These are phyloP conservation scores for Tamias sibiricus DNA, from an alignment of 2,113 vertebrate species.

Conservation along the genomic window DNA sequence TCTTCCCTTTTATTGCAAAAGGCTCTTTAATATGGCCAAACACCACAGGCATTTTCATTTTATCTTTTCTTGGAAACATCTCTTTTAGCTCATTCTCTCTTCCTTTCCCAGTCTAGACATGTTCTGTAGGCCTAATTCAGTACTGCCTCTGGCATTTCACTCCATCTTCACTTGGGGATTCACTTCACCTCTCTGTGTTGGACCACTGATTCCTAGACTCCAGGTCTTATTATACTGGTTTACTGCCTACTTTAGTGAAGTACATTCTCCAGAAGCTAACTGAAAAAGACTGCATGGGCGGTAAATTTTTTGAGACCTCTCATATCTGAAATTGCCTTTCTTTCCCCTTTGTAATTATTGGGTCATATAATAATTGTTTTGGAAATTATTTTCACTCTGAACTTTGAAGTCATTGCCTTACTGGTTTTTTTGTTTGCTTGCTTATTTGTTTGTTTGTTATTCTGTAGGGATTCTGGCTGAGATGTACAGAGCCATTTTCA, in stretches of 20 bases:
- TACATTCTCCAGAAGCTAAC: not conserved
- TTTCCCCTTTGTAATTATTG: not conserved
- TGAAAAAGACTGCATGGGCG: not conserved
- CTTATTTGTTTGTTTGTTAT: too few species aligned
- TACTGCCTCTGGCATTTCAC: not conserved
- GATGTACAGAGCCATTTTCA: not conserved
- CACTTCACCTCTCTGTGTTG: not conserved
- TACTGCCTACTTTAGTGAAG: not conserved
- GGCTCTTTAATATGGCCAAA: not conserved
- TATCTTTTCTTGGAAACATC: not conserved
- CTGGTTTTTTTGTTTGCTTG: not conserved
- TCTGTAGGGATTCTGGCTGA: not conserved
- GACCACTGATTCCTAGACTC: not conserved
- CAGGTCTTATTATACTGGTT: not conserved
- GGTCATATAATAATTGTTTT: not conserved
- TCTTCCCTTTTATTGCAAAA: not conserved
- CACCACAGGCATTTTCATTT: not conserved
- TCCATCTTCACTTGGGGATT: not conserved
- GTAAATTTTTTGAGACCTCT: not conserved
- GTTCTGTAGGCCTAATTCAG: not conserved
- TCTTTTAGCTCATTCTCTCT: not conserved
- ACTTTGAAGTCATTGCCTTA: too few species aligned
- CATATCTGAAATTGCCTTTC: conserved; percentile 33
- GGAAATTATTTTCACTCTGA: too few species aligned
- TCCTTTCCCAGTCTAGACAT: not conserved